Evolutionary conservation across 2,888 invertebrate genomes (phyloP), one percentile per base, ranked within the genome.

Genomic region (Kuschelorhynchus macadamiae): DNA sequence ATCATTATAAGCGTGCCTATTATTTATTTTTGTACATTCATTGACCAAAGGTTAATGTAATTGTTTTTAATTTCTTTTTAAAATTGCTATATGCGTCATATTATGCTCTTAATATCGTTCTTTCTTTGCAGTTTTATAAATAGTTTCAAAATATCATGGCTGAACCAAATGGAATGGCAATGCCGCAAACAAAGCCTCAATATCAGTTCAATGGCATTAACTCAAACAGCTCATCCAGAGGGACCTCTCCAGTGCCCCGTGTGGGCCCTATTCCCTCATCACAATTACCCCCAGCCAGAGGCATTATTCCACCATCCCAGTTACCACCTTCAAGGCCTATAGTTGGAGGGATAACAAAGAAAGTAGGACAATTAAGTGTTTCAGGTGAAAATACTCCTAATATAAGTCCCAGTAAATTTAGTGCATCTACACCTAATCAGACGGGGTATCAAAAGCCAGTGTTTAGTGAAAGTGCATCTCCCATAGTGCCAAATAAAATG

Each of bases 221-320:
- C 71, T 83, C 83, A 8, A 77, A 81, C 20, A 80, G 81, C 66
- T 83, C 83, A 7, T 84, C 84, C 11, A 77, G 84, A 66, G 81
- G 81, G 63, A 79, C 82, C 2, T 83, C 84, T 4, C 70, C 70
- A 44, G 44, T 69, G 7, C 82, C 84, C 11, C 74, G 78, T n/a
- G 63, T 74, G 20, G 75, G 78, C 20, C 71, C 74, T 33, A 77
- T 79, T 64, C 78, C 81, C 14, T 65, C 73, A 36, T 79, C 79
- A 20, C 79, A 80, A 66, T 70, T 81, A 42, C 80, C 82, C 21
- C 74, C 79, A 8, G 25, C 70, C 25, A 62, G 59, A 20, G 73
- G 77, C 50, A 72, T 66, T 33, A 80, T 82, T 57, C 81, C 81
- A 44, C 44, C 77, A 44, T 77, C 81, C 16, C 82, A 82, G 65